Evolutionary conservation across 2,113 vertebrate species (phyloP).

Genomic region (Limanda limanda): DNA sequence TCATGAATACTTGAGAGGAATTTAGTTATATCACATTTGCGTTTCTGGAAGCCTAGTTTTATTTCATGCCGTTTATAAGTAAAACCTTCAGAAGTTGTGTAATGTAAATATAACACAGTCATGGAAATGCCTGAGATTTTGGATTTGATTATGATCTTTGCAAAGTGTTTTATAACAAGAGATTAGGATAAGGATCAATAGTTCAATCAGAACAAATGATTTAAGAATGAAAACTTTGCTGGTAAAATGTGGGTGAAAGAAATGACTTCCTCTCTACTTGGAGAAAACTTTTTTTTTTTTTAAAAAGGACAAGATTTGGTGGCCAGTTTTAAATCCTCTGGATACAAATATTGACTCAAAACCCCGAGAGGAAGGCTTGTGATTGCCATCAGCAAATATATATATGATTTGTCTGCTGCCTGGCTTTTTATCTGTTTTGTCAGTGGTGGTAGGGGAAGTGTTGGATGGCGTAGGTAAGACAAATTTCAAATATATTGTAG

Average conservation of each 20-base stretch:
- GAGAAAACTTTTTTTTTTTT: no score
- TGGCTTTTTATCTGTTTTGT: background rate
- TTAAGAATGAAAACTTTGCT: background rate
- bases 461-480: background rate
- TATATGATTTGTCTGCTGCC: background rate
- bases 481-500: background rate
- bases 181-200: no score
- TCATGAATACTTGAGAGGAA: background rate
- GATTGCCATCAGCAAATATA: background rate
- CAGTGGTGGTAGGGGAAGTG: background rate
- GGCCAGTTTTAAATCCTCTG: no score
- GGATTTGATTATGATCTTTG: no score
- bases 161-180: no score
- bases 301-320: no score
- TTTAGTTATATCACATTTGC: no score
- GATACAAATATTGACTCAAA: no score
- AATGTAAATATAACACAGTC: background rate
- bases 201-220: no score
- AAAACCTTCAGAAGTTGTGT: no score
- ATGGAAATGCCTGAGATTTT: background rate
- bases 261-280: background rate
- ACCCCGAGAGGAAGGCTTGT: background rate
- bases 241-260: background rate
- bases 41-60: no score
- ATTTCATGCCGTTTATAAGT: no score